Base-by-base conservation (phyloP, 2,113 vertebrate genomes). In the Dipodomys stephensi region DNA sequence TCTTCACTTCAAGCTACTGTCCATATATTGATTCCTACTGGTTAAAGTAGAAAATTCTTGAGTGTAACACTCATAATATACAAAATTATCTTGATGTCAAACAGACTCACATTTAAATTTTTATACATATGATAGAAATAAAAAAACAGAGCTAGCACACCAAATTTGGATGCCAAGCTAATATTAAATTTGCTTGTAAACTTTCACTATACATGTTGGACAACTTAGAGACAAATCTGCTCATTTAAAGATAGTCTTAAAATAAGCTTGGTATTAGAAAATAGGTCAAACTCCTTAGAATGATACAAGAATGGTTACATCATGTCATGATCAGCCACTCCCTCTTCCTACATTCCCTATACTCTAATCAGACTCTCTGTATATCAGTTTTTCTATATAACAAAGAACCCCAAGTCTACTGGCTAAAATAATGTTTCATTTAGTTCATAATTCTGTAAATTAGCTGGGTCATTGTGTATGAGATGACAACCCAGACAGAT, bases 151-250 rank as follows among this genome's bases (percentile, higher is more conserved):
- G 68, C 82, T 94, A 94, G 49, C 69, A 87, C 0, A 85, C 57
- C 28, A 78, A 73, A 69, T 11, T 89, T n/a, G 19, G 6, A 18
- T 73, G 69, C 46, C 73, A 83, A 90, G 15, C 88, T 68, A 92
- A 64, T 39, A 80, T n/a, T 67, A 68, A 57, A 16, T 88, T 95
- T 88, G 62, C 53, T 49, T 94, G 92, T 49, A 87, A 94, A 92
- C 60, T 35, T 74, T 83, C 46, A 22, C 22, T 49, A 68, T 30
- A 88, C 90, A 77, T 93, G 67, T 82, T 60, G 6, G 30, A 44
- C 12, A 71, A 73, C 73, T 78, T 94, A 74, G 60, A 73, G 35
- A 89, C 95, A 90, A 90, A 62, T 18, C 16, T 65, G 27, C 20
- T 23, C 82, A 57, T 77, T 60, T 73, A 3, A 30, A 88, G 10